phyloP scores from a whole-genome alignment of 23 tunicate species.

The Halocynthia roretzi region DNA sequence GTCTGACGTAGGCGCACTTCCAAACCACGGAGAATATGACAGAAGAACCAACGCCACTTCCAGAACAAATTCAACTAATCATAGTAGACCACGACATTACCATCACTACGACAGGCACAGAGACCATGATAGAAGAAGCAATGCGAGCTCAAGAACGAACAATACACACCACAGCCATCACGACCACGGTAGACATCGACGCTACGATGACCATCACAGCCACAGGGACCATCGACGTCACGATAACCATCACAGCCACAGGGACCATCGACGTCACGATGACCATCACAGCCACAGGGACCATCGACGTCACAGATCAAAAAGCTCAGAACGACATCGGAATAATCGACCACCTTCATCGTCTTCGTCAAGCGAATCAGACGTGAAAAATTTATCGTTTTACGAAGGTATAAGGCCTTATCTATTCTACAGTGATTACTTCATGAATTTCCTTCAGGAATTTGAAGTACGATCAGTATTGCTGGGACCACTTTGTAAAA shows the following conservation, averaged over 20 bases:
- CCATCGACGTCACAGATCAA: not conserved
- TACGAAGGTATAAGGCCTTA: constrained; percentile 9
- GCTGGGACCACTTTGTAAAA: no score
- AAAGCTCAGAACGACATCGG: no score
- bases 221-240: not conserved
- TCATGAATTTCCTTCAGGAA: no score
- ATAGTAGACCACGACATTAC: constrained; percentile 5
- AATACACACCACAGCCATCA: no score
- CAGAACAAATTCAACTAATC: not conserved
- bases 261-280: not conserved
- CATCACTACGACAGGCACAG: not conserved
- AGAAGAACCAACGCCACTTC: no score
- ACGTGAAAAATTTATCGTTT: constrained; percentile 6
- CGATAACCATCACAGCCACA: not conserved
- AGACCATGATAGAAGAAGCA: not conserved
- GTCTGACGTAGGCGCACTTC: not conserved
- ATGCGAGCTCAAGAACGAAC: no score
- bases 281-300: not conserved
- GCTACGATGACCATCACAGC: not conserved
- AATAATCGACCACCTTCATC: no score
- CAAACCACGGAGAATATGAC: no score
- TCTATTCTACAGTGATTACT: no score
- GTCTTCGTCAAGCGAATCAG: not conserved
- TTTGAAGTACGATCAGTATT: no score
- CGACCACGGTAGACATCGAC: constrained; percentile 3